A percentile compares a stretch with the other conserved stretches of the same genome.
phyloP scores from a whole-genome alignment of 1,140 invertebrate species.

The Globodera rostochiensis region DNA sequence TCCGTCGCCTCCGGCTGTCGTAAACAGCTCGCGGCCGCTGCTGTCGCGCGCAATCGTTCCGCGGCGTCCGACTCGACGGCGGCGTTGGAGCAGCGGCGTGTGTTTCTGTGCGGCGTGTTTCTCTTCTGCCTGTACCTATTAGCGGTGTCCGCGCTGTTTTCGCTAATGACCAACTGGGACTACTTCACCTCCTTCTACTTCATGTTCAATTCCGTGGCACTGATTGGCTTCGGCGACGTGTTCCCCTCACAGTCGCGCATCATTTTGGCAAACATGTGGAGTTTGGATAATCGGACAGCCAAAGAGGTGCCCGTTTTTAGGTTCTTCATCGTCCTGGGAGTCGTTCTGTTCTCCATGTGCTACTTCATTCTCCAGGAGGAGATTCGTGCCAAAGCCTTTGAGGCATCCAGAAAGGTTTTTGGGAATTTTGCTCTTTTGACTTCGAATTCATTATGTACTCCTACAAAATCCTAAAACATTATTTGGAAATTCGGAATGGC shows the following conservation, averaged over 20 bases:
- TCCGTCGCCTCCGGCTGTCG: conserved; percentile 5
- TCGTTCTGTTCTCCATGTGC: conserved; percentile 62
- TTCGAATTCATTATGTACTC: no score
- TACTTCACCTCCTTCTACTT: conserved; percentile 62
- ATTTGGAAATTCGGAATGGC: no score
- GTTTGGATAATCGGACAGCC: no score
- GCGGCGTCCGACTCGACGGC: conserved; percentile 17
- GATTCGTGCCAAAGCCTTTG: conserved; percentile 57
- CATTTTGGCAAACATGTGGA: conserved; percentile 55
- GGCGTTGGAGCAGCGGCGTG: conserved; percentile 52
- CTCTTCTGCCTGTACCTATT: conserved; percentile 59
- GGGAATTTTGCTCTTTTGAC: background rate
- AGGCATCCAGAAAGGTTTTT: conserved; percentile 34
- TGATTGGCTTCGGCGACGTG: conserved; percentile 61
- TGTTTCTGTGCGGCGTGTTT: conserved; percentile 56
- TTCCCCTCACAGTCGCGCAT: conserved; percentile 55
- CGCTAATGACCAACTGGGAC: conserved; percentile 53
- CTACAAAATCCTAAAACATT: conserved; percentile 15
- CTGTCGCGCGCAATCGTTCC: conserved; percentile 17
- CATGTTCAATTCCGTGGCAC: conserved; percentile 57
- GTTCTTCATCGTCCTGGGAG: conserved; percentile 58
- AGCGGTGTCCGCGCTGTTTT: conserved; percentile 37
- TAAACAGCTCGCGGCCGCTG: background rate
- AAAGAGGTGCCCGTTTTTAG: background rate
- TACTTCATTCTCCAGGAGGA: conserved; percentile 64